phyloP scores from a whole-genome alignment of 2,888 invertebrate genomes.

The Onchidella celtica region DNA sequence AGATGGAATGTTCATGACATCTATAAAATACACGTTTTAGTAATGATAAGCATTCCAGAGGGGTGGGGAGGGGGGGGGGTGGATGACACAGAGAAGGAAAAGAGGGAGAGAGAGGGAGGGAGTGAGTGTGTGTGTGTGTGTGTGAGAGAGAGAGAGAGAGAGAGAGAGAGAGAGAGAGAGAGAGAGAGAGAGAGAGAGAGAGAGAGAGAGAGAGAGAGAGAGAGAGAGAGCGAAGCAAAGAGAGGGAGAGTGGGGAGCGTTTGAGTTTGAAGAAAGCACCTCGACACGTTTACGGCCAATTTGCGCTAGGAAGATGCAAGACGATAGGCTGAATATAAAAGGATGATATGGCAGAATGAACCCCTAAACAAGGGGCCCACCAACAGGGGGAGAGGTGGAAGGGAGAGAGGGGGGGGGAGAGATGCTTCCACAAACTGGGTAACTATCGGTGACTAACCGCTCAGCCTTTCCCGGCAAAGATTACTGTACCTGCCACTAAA shows the following conservation, averaged over 20 bases:
- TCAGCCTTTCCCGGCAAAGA: no score
- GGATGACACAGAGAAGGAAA: slow-evolving; percentile 39
- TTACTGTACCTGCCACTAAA: no score
- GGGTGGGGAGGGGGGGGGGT: slow-evolving; percentile 4
- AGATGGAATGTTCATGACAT: no score
- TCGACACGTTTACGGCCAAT: no score
- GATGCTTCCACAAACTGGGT: no score
- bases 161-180: not conserved
- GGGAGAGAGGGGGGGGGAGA: not conserved
- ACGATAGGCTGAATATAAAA: not conserved
- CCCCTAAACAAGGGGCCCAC: not conserved
- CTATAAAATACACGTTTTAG: no score
- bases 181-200: slow-evolving; percentile 27
- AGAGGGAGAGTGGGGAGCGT: not conserved
- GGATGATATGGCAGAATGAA: not conserved
- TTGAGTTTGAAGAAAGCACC: not conserved
- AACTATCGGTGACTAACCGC: no score
- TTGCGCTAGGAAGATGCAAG: no score
- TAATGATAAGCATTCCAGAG: not conserved
- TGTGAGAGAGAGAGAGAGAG: slow-evolving; percentile 6
- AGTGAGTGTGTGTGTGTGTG: slow-evolving; percentile 26
- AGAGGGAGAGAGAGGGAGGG: slow-evolving; percentile 29
- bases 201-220: slow-evolving; percentile 1
- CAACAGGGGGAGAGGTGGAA: no score
- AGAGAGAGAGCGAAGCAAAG: not conserved